phyloP scores from a whole-genome alignment of 1,140 invertebrate genomes.

The Atta texana region DNA sequence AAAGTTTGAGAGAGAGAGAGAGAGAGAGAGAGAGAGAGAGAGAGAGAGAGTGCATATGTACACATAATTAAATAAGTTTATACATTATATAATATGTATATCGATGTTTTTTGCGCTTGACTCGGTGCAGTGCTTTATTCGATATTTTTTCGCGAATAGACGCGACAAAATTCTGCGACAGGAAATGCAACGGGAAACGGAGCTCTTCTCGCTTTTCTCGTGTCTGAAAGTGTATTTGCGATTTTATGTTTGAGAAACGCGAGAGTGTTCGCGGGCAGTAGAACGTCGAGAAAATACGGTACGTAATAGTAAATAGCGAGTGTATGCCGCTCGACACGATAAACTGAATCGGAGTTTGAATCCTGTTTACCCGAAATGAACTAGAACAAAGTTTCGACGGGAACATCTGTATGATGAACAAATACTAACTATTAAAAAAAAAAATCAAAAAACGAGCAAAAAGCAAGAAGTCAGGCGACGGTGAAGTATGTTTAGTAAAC shows the following conservation, averaged over 20 bases:
- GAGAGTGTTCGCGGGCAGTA: constrained; percentile 7
- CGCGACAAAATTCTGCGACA: constrained; percentile 23
- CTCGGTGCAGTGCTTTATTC: not conserved
- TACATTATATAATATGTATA: not conserved
- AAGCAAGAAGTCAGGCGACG: not conserved
- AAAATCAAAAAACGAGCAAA: not conserved
- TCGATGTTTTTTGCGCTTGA: not conserved
- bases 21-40: too few species aligned
- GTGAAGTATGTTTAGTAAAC: constrained; percentile 10
- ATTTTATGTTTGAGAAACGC: constrained; percentile 51
- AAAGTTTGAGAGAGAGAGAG: too few species aligned
- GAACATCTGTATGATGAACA: not conserved
- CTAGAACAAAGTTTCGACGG: constrained; percentile 23
- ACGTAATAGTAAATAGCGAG: not conserved
- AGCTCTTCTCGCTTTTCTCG: not conserved
- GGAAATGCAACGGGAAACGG: too few species aligned
- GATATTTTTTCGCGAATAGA: constrained; percentile 12
- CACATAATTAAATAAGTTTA: too few species aligned
- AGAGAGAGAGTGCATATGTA: too few species aligned
- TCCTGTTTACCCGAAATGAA: constrained; percentile 7
- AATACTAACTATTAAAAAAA: not conserved
- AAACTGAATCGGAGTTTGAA: constrained; percentile 12
- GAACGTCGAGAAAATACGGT: constrained; percentile 25
- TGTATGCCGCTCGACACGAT: constrained; percentile 8
- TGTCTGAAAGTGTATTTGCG: constrained; percentile 11